Evolutionary conservation across 2,113 vertebrate species (phyloP).

Genomic region (Semnopithecus entellus): DNA sequence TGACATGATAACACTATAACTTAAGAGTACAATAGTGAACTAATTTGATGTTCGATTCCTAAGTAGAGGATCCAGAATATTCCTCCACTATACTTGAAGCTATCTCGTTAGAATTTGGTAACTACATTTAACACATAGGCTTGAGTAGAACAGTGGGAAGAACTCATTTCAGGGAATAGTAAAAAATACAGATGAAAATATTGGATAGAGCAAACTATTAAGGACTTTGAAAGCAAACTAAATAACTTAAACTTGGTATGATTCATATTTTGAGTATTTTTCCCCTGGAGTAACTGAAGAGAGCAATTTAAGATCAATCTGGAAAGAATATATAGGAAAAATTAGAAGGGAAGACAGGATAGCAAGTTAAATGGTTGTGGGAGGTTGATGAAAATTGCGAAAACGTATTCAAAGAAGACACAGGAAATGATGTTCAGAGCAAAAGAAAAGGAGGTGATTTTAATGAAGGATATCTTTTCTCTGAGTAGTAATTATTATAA

Average conservation of each 20-base stretch:
- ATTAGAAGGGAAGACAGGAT: background rate
- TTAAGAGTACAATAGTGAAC: background rate
- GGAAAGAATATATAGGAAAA: background rate
- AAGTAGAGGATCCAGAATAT: background rate
- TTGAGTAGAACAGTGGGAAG: background rate
- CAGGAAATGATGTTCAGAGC: background rate
- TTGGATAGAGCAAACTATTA: background rate
- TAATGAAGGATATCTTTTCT: background rate
- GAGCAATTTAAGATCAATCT: background rate
- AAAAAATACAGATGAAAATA: background rate
- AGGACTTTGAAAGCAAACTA: background rate
- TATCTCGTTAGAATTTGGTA: background rate
- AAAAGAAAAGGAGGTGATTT: background rate
- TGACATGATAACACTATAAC: background rate
- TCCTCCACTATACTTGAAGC: background rate
- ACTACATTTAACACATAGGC: background rate
- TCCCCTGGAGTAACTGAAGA: background rate
- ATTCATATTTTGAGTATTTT: background rate
- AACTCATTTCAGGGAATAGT: background rate
- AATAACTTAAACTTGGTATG: background rate
- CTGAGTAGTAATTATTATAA: slow-evolving; percentile 28
- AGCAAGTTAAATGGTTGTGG: background rate
- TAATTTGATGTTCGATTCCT: background rate
- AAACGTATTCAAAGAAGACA: background rate
- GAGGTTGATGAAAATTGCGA: background rate